Evolutionary conservation across 1,140 invertebrate genomes (phyloP), one percentile per base, ranked within the genome.

Genomic region (Leptopilina clavipes): DNA sequence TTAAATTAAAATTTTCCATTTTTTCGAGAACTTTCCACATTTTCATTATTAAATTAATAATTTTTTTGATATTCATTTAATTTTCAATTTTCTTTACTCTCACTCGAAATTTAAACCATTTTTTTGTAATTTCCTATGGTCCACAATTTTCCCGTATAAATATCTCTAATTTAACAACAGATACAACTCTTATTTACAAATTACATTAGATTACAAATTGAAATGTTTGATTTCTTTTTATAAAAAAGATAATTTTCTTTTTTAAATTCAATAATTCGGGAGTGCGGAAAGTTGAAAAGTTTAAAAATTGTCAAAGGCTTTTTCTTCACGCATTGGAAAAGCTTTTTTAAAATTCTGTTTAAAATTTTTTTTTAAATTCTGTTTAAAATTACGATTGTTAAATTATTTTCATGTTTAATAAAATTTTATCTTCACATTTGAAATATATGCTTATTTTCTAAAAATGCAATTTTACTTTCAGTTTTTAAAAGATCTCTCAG

Each of bases 171-270:
- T 25, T 65, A 31, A 65, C 59, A 65, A 65, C 59, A 65, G 59
- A 65, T 65, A 65, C 59, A 65, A 52, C 59, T 65, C 59, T 65
- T 65, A 65, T 65, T 65, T 65, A 65, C 59, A 65, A 65, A 65
- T 37, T 37, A n/a, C 6, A 31, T 31, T 14, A 37, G 10, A 11
- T n/a, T 65, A 65, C 59, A 65, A 59, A 59, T 59, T 59, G 8
- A 12, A 59, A 14, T 10, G 11, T 59, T 59, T 56, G 54, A 19
- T 22, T 14, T 11, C 14, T 25, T 11, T 2, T 65, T 59, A 25
- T 25, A 19, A 8, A 25, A 18, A 25, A 25, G 19, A 25, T 11
- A 22, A 18, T 59, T 59, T 59, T 22, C 8, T 3, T 65, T 65
- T 65, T 31, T 2, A 31, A 31, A 31, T 31, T 5, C 25, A 31